Conservation (phyloP, 2,113 vertebrate genomes). For the Zootoca vivipara region DNA sequence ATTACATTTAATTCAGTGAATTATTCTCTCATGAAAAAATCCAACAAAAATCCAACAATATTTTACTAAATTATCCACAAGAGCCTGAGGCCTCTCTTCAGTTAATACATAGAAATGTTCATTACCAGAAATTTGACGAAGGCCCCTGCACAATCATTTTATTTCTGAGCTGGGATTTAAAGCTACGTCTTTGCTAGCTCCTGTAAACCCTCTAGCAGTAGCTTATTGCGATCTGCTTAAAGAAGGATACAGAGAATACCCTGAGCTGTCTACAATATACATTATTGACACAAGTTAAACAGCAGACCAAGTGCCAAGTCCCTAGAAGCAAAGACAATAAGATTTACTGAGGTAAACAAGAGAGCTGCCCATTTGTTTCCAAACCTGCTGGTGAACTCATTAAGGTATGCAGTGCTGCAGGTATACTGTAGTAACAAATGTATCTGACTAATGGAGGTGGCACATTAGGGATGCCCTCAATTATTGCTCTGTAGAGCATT, state of each 20-base stretch:
- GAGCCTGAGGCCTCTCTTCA: background rate
- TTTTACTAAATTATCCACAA: slow-evolving; percentile 9
- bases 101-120: background rate
- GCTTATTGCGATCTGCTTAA: background rate
- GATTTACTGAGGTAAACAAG: slow-evolving; percentile 2
- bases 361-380: slow-evolving; percentile 23
- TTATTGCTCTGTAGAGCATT: slow-evolving; percentile 3
- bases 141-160: background rate
- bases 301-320: slow-evolving; percentile 47
- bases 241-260: background rate
- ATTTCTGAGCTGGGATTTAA: slow-evolving; percentile 8
- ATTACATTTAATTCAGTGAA: slow-evolving; percentile 41
- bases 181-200: background rate
- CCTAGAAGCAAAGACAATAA: slow-evolving; percentile 38
- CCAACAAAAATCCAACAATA: rapidly evolving
- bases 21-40: slow-evolving; percentile 19
- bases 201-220: slow-evolving; percentile 11
- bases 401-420: slow-evolving; percentile 47
- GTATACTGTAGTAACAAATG: slow-evolving; percentile 47
- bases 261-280: slow-evolving; percentile 32
- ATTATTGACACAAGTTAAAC: slow-evolving; percentile 54
- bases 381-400: background rate
- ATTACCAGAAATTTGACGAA: background rate
- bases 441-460: slow-evolving; percentile 36
- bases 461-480: slow-evolving; percentile 7